Evolutionary conservation across 2,797 vertebrate genomes (phyloP).

Genomic region (Phrynocephalus guinanensis): DNA sequence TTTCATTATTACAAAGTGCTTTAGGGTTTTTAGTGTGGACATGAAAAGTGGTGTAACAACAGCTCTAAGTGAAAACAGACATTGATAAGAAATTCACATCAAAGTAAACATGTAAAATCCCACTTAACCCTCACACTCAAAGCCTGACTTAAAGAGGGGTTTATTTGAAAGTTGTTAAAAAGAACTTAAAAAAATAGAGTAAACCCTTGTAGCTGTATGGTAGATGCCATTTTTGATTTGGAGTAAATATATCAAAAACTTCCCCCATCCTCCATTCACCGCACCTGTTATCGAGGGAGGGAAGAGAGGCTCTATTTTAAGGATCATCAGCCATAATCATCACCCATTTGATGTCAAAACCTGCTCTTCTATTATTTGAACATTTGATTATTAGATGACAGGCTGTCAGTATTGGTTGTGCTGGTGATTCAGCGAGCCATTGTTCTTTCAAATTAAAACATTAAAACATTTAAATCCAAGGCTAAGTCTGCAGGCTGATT

Average conservation of each 20-base stretch:
- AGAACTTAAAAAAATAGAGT: neutral
- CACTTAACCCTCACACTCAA: neutral
- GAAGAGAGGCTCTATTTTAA: constrained; percentile 39
- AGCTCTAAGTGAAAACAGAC: neutral
- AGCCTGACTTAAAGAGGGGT: neutral
- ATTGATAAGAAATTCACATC: neutral
- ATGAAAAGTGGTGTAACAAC: neutral
- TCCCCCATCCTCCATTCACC: constrained; percentile 10
- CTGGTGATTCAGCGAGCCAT: constrained; percentile 73
- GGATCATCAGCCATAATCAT: constrained; percentile 60
- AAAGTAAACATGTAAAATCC: constrained; percentile 2
- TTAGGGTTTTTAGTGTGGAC: neutral
- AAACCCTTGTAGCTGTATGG: constrained; percentile 4
- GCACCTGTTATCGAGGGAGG: constrained; percentile 24
- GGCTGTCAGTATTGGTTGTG: constrained; percentile 70
- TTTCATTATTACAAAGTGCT: neutral
- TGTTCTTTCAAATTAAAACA: constrained; percentile 82
- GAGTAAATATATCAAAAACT: constrained; percentile 31
- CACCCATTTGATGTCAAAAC: constrained; percentile 68
- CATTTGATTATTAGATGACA: constrained; percentile 70
- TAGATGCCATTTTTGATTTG: neutral
- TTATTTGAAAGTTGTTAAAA: too few species aligned
- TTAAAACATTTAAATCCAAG: constrained; percentile 79
- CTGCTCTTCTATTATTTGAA: constrained; percentile 47
- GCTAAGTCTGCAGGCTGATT: constrained; percentile 72